A percentile compares a stretch with the other conserved stretches of the same genome.
phyloP scores from a whole-genome alignment of 1,140 invertebrate species.

The Lordiphosa clarofinis region DNA sequence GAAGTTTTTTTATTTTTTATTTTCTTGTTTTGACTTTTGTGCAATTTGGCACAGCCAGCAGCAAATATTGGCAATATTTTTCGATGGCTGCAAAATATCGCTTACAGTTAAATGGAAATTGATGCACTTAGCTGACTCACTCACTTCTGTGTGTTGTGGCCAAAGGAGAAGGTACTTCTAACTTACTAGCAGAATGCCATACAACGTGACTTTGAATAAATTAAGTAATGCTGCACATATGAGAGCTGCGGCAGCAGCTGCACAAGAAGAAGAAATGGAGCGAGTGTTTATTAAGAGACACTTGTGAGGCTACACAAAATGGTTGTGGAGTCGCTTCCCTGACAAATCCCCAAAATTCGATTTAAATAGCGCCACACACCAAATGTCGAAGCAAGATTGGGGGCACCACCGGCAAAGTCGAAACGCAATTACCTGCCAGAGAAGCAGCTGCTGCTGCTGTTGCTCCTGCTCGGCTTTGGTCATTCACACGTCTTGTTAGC shows the following conservation, averaged over 20 bases:
- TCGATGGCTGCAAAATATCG: conserved; percentile 69
- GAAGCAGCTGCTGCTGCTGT: conserved; percentile 24
- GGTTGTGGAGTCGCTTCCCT: not conserved
- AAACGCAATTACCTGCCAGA: conserved; percentile 50
- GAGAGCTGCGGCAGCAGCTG: conserved; percentile 4
- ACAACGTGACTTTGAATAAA: conserved; percentile 13
- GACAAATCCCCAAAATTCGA: conserved; percentile 27
- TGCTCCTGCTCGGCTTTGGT: conserved; percentile 65
- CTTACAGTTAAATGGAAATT: conserved; percentile 78
- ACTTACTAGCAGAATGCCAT: conserved; percentile 17
- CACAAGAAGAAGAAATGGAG: conserved; percentile 10
- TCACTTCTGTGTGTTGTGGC: conserved; percentile 66
- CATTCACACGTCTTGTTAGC: conserved; percentile 79
- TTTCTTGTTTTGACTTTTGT: conserved; percentile 21
- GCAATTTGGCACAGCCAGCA: conserved; percentile 69
- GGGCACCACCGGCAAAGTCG: conserved; percentile 31
- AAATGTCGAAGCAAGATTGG: conserved; percentile 26
- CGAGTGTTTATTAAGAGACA: conserved; percentile 15
- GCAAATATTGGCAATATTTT: conserved; percentile 55
- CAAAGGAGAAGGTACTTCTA: conserved; percentile 23
- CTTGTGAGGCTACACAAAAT: conserved; percentile 4
- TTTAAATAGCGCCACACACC: conserved; percentile 39
- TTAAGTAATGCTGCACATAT: conserved; percentile 8
- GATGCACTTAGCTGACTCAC: conserved; percentile 78
- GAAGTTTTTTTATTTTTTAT: conserved; percentile 26